These are phyloP conservation scores for Ceriagrion tenellum DNA, from an alignment of 2,888 invertebrate species.

Conservation along the genomic window DNA sequence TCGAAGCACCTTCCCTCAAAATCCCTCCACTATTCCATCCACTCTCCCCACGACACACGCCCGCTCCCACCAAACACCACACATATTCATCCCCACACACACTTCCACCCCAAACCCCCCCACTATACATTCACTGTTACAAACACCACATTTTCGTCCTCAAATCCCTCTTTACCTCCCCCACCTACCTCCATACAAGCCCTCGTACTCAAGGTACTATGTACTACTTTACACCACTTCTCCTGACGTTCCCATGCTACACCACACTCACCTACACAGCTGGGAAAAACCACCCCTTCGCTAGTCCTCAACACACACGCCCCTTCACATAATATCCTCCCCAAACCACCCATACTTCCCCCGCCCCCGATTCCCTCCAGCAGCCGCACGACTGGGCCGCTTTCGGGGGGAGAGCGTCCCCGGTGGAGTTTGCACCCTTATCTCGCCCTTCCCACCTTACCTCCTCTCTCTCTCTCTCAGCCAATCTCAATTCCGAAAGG, in stretches of 20 bases:
- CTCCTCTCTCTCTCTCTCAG: not conserved
- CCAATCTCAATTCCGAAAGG: constrained; percentile 10
- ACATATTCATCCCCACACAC: not conserved
- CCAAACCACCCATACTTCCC: not conserved
- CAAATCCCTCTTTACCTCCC: too few relatives aligned
- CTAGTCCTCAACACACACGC: too few relatives aligned
- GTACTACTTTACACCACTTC: too few relatives aligned
- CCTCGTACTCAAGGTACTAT: too few relatives aligned
- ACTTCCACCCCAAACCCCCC: not conserved
- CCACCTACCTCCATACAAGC: too few relatives aligned
- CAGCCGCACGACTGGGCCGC: not conserved
- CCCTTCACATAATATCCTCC: not conserved
- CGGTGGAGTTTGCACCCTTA: constrained; percentile 1
- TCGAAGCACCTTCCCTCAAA: constrained; percentile 28
- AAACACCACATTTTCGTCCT: too few relatives aligned
- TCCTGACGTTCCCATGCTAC: too few relatives aligned
- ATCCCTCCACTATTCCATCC: not conserved
- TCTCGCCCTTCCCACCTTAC: constrained; percentile 5
- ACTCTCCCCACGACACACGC: not conserved
- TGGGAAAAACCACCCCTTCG: too few relatives aligned
- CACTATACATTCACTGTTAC: too few relatives aligned
- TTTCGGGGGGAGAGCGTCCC: not conserved
- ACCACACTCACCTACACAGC: too few relatives aligned
- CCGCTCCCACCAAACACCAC: not conserved
- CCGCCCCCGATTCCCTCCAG: not conserved